These are phyloP conservation scores for Drosophila setosimentum DNA, from an alignment of 2,888 invertebrate species.

Conservation along the genomic window DNA sequence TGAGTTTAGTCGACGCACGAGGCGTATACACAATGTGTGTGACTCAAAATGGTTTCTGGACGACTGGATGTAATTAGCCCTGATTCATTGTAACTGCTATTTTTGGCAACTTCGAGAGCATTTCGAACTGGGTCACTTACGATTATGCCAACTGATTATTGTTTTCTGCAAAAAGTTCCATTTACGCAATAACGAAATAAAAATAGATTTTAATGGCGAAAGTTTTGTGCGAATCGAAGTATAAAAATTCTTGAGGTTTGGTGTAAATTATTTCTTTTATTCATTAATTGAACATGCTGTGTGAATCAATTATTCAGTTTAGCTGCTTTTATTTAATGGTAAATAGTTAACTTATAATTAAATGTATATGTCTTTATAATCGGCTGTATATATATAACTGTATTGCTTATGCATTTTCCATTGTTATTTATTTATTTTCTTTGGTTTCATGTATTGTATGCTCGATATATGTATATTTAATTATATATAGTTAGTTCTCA, in stretches of 20 bases:
- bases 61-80: conserved; percentile 42
- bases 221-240: conserved; percentile 6
- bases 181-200: conserved; percentile 3
- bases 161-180: conserved; percentile 1
- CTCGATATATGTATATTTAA: conserved; percentile 18
- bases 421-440: not conserved
- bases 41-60: conserved; percentile 7
- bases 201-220: conserved; percentile 36
- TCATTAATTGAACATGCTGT: conserved; percentile 72
- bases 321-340: conserved; percentile 49
- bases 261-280: conserved; percentile 79
- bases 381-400: conserved; percentile 49
- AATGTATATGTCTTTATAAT: conserved; percentile 43
- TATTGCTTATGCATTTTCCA: conserved; percentile 47
- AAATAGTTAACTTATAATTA: conserved; percentile 71
- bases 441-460: conserved; percentile 3
- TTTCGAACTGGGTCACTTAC: conserved; percentile 48
- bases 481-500: conserved; percentile 30
- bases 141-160: conserved; percentile 5
- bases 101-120: conserved; percentile 27
- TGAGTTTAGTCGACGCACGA: conserved; percentile 7
- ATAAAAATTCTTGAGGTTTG: conserved; percentile 21
- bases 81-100: conserved; percentile 47
- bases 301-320: conserved; percentile 57
- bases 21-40: conserved; percentile 36